These are phyloP conservation scores for Columbina picui DNA, from an alignment of 2,113 vertebrate genomes.

Conservation along the genomic window DNA sequence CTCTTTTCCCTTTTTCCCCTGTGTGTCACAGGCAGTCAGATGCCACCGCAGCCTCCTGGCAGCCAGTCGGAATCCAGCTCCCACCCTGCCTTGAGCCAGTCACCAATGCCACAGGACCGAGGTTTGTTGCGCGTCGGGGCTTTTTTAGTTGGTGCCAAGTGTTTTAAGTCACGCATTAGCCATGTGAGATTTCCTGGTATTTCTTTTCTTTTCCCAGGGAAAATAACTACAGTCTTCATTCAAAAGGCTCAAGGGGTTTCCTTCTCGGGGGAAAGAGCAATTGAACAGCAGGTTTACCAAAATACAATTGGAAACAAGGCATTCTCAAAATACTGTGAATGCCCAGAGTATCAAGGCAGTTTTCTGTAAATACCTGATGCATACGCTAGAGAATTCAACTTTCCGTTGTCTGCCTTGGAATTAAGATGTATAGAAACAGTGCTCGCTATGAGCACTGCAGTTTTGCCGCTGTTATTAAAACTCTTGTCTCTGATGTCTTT, in stretches of 20 bases:
- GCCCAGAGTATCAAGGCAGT: constrained; percentile 8
- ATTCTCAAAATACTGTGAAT: constrained; percentile 28
- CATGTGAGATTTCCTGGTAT: constrained; percentile 38
- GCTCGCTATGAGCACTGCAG: neutral
- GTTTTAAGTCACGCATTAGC: neutral
- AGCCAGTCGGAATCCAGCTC: constrained; percentile 88
- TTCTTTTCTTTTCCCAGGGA: constrained; percentile 21
- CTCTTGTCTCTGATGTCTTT: neutral
- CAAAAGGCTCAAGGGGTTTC: neutral
- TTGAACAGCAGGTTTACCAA: constrained; percentile 34
- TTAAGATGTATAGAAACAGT: neutral
- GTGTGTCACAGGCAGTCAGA: constrained; percentile 84
- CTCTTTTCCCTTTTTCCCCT: constrained; percentile 46
- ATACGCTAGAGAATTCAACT: neutral
- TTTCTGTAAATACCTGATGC: constrained; percentile 34
- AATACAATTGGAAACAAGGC: constrained; percentile 9
- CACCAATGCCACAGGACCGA: constrained; percentile 94
- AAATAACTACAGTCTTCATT: constrained; percentile 22
- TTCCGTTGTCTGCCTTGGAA: neutral
- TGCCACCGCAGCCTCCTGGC: constrained; percentile 88
- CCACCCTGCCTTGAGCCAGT: constrained; percentile 89
- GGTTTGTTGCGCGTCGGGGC: constrained; percentile 79
- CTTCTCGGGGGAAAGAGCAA: constrained; percentile 1
- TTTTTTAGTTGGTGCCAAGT: neutral
- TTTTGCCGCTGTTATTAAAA: constrained; percentile 5